Evolutionary conservation across 2,888 invertebrate species (phyloP).

Genomic region (Cheilosia pagana): DNA sequence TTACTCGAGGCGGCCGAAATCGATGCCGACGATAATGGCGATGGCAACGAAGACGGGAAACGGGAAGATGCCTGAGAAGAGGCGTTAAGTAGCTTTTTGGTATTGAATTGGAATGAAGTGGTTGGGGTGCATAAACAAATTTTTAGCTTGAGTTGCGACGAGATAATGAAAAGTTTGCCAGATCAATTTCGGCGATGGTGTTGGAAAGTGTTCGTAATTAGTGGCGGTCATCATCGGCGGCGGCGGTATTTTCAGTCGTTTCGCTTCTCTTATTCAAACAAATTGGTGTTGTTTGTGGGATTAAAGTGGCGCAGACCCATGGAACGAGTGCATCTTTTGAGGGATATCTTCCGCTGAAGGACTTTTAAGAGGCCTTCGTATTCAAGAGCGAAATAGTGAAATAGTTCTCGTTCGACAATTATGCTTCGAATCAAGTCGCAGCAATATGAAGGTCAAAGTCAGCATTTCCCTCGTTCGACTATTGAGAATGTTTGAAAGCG

Average conservation of each 20-base stretch:
- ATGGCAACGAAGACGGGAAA: not conserved
- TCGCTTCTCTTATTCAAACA: conserved; percentile 24
- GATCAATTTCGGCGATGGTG: conserved; percentile 60
- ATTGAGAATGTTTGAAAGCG: too few species aligned
- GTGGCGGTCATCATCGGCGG: not conserved
- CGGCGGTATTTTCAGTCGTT: not conserved
- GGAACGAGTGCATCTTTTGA: too few species aligned
- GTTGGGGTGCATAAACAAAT: conserved; percentile 66
- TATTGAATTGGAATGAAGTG: conserved; percentile 72
- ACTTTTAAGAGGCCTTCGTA: too few species aligned
- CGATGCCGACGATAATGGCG: not conserved
- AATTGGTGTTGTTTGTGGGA: not conserved
- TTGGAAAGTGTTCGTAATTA: conserved; percentile 33
- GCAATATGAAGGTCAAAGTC: too few species aligned
- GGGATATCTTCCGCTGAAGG: too few species aligned
- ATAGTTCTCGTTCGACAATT: too few species aligned
- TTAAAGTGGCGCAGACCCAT: too few species aligned
- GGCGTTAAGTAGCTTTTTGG: conserved; percentile 69
- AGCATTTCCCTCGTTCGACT: too few species aligned
- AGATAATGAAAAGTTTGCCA: conserved; percentile 65
- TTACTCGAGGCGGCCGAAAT: conserved; percentile 50
- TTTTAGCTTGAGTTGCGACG: conserved; percentile 66
- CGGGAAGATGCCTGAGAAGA: conserved; percentile 13
- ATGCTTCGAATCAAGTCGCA: too few species aligned
- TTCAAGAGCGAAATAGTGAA: too few species aligned